These are phyloP conservation scores for Pomacea maculata DNA, from an alignment of 1,140 invertebrate genomes.

Conservation along the genomic window DNA sequence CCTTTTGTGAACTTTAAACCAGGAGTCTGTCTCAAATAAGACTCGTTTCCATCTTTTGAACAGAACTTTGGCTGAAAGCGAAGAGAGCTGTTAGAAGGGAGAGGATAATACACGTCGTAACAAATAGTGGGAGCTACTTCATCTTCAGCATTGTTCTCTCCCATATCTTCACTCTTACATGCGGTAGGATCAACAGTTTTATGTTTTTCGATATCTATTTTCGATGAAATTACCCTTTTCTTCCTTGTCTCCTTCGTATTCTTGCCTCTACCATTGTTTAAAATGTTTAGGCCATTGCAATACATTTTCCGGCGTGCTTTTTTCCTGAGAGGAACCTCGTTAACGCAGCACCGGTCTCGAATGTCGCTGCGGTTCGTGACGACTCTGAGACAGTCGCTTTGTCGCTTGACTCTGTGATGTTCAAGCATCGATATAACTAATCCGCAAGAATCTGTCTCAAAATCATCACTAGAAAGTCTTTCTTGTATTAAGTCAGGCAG, in stretches of 20 bases:
- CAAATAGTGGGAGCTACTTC: no score
- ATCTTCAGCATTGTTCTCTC: background rate
- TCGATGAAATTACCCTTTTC: conserved; percentile 5
- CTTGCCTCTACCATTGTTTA: conserved; percentile 10
- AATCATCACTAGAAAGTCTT: conserved; percentile 7
- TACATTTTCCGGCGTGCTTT: conserved; percentile 9
- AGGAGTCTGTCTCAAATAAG: background rate
- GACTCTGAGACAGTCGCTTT: background rate
- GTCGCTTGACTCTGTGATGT: conserved; percentile 2
- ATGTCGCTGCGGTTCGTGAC: background rate
- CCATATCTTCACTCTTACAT: background rate
- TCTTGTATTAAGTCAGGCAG: conserved; percentile 23
- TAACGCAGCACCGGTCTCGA: background rate
- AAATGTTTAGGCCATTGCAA: conserved; percentile 6
- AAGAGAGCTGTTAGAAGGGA: background rate
- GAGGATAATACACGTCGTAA: conserved; percentile 8
- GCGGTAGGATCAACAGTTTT: background rate
- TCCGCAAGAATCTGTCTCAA: no score
- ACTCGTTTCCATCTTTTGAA: background rate
- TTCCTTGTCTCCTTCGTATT: background rate
- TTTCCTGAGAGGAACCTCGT: background rate
- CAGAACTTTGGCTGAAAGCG: conserved; percentile 7
- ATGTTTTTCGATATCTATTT: background rate
- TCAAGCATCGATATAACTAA: background rate
- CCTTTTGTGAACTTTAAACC: background rate